Conservation (phyloP, 1,140 invertebrate genomes). For the Drosophila ananassae region DNA sequence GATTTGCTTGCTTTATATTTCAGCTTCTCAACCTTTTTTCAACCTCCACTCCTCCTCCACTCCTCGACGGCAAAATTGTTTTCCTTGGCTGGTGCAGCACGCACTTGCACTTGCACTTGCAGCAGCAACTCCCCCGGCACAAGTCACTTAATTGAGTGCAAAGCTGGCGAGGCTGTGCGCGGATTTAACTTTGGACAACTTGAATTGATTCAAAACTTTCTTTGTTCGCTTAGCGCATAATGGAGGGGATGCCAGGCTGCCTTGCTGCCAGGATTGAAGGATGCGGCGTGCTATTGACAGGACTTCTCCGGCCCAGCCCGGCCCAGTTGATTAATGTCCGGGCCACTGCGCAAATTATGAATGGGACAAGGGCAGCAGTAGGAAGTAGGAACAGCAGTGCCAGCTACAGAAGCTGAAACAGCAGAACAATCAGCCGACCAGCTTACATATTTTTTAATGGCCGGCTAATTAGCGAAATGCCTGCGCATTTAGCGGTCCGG, state of each 20-base stretch:
- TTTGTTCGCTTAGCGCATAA: constrained; percentile 63
- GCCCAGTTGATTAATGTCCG: constrained; percentile 56
- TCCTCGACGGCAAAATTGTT: constrained; percentile 62
- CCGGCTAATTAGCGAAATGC: constrained; percentile 62
- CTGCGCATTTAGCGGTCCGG: constrained; percentile 45
- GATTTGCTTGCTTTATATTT: constrained; percentile 71
- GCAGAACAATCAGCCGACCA: neutral
- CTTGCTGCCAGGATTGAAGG: constrained; percentile 9
- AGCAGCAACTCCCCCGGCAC: constrained; percentile 15
- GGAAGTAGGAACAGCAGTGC: neutral
- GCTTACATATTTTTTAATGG: constrained; percentile 58
- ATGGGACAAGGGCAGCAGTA: constrained; percentile 12
- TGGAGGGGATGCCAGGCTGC: constrained; percentile 1
- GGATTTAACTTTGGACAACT: constrained; percentile 80
- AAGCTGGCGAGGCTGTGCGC: constrained; percentile 65
- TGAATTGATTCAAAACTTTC: constrained; percentile 82
- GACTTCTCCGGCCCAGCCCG: constrained; percentile 28
- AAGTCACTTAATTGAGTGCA: constrained; percentile 80
- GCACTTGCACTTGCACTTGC: constrained; percentile 43
- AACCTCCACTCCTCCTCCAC: neutral
- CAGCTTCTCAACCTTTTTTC: constrained; percentile 15
- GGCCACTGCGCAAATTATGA: constrained; percentile 58
- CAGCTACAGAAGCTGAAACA: constrained; percentile 7
- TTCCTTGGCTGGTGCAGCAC: constrained; percentile 63
- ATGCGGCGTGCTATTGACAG: constrained; percentile 58